Percentiles rank a stretch among this genome's conserved stretches.
These are phyloP conservation scores for Harlomillsia oculata DNA, from an alignment of 1,140 invertebrate species.

Conservation along the genomic window DNA sequence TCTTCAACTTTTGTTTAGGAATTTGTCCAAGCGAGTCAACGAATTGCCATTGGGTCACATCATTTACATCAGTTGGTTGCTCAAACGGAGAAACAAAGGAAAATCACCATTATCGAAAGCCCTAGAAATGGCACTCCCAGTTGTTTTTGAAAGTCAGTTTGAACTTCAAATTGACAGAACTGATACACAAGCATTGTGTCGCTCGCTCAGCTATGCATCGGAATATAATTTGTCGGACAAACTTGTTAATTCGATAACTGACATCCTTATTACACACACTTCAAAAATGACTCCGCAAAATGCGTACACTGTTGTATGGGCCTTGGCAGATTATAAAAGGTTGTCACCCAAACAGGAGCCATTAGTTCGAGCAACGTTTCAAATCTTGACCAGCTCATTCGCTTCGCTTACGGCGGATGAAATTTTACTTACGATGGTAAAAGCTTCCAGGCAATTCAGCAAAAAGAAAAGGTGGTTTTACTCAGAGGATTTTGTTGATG, in stretches of 20 bases:
- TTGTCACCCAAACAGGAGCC: not conserved
- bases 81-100: constrained; percentile 41
- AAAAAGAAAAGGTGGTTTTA: constrained; percentile 48
- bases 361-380: not conserved
- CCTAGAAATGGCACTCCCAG: constrained; percentile 49
- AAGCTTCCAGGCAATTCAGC: constrained; percentile 40
- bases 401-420: constrained; percentile 42
- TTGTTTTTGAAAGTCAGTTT: constrained; percentile 52
- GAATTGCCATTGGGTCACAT: constrained; percentile 49
- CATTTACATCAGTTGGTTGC: constrained; percentile 49
- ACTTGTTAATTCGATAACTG: constrained; percentile 35
- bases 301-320: constrained; percentile 29
- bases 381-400: not conserved
- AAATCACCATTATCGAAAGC: constrained; percentile 48
- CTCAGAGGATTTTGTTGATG: constrained; percentile 48
- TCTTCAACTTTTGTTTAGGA: constrained; percentile 51
- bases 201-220: constrained; percentile 46
- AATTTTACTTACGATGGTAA: constrained; percentile 42
- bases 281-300: constrained; percentile 19
- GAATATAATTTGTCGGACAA: constrained; percentile 44
- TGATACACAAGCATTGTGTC: constrained; percentile 43
- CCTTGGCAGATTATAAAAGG: constrained; percentile 11
- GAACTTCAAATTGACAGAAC: constrained; percentile 45
- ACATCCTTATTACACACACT: constrained; percentile 12
- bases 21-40: constrained; percentile 51